Evolutionary conservation across 2,888 invertebrate species (phyloP), one percentile per base, ranked within the genome.

Genomic region (Drosophila quinaria): DNA sequence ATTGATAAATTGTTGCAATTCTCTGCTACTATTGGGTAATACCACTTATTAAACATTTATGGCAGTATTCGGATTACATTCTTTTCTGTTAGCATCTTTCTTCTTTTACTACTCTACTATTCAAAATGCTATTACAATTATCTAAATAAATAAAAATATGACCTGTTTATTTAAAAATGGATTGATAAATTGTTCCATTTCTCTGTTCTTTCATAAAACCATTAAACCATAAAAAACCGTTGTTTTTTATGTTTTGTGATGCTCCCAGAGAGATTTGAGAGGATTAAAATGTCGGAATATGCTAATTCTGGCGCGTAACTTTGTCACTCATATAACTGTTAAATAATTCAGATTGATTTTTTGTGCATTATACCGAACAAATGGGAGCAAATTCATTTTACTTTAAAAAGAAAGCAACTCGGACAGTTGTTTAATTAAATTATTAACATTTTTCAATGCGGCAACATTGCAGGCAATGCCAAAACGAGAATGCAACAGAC

Each of bases 271-370:
- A 33, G 15, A 15, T 58, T 60, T 50, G n/a, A n/a, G 13, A 9
- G 46, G 52, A 11, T 51, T 72, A 60, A 52, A 55, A 10, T 47
- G 19, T 51, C n/a, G 33, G 22, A 65, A 52, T 58, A 56, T 64
- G 31, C 41, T 64, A 59, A 70, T 60, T 4, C 19, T 9, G 6
- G 1, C 31, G 4, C 15, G 17, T 39, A 33, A 60, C 15, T 58
- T 25, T 67, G 49, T 52, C 55, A 37, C 31, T 31, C 29, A 6
- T 19, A 46, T 3, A 39, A 41, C 29, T 52, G 22, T 56, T 49
- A 25, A 70, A 59, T 56, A 46, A 75, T 66, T 52, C 49, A 19
- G 31, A 59, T 54, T 49, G n/a, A 47, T 61, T 50, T 62, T 63
- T 46, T 46, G 37, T 29, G 49, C 31, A 35, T 19, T 55, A 39